phyloP scores from a whole-genome alignment of 2,888 invertebrate species.

The Taenaris catops region DNA sequence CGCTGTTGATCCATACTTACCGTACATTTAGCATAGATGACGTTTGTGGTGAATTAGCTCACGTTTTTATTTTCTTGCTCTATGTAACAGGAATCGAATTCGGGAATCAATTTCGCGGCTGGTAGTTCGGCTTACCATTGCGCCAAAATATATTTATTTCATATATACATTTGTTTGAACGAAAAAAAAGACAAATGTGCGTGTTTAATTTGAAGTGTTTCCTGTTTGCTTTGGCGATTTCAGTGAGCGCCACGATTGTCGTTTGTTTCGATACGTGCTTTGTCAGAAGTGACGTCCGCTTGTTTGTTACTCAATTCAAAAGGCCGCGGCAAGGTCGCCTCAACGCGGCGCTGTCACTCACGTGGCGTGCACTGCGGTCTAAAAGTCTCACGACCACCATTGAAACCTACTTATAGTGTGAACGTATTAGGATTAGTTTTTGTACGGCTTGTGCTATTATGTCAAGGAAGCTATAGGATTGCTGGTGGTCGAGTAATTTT shows the following conservation, averaged over 20 bases:
- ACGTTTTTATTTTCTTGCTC: too few relatives aligned
- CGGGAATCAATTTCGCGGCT: too few relatives aligned
- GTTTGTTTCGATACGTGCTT: slow-evolving; percentile 30
- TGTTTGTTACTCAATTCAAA: slow-evolving; percentile 31
- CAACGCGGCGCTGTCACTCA: slow-evolving; percentile 34
- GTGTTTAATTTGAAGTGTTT: slow-evolving; percentile 13
- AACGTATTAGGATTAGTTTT: slow-evolving; percentile 1
- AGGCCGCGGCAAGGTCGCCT: slow-evolving; percentile 44
- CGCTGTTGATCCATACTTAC: too few relatives aligned
- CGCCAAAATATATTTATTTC: too few relatives aligned
- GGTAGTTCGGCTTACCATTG: too few relatives aligned
- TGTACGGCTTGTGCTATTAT: slow-evolving; percentile 16
- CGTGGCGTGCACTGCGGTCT: slow-evolving; percentile 24
- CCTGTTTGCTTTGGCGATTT: slow-evolving; percentile 31
- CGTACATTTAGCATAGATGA: too few relatives aligned
- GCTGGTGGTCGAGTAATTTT: neutral
- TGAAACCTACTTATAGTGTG: slow-evolving; percentile 8
- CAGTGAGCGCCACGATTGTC: slow-evolving; percentile 8
- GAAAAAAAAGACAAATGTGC: too few relatives aligned
- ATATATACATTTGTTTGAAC: too few relatives aligned
- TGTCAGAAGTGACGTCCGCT: slow-evolving; percentile 26
- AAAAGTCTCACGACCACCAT: slow-evolving; percentile 13
- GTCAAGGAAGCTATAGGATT: slow-evolving; percentile 1
- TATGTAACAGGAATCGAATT: too few relatives aligned
- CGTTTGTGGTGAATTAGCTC: too few relatives aligned